Evolutionary conservation across 2,888 invertebrate genomes (phyloP), one percentile per base, ranked within the genome.

Genomic region (Panorpa germanica): DNA sequence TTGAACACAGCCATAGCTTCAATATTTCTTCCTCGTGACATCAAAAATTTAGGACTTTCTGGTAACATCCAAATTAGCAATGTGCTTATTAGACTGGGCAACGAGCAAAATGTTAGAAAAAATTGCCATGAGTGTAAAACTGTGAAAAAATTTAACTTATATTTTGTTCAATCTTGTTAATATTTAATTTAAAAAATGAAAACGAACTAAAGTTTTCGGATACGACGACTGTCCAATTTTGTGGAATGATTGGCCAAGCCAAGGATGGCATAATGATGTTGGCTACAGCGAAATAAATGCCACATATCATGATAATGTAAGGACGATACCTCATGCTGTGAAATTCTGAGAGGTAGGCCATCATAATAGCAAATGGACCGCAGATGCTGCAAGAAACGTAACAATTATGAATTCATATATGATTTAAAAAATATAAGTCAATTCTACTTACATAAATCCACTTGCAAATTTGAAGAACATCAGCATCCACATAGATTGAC

Each of bases 1-100:
- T 55, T 55, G 39, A 78, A 68, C 3, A 76, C 61, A 4, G 51
- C 43, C 39, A 78, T 44, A 0, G 78, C 77, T 41, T 74, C 67
- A 7, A 66, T 61, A 36, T 68, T 69, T 25, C 64, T 55, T 2
- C 74, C 71, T 25, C 67, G 59, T 2, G 72, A 65, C 64, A 80
- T 70, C 4, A 80, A 55, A 49, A 75, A 81, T 49, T 78, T 77
- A 4, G 81, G 81, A 45, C 77, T 81, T 49, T 82, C 82, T 0
- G 80, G 77, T 33, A 74, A 54, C 35, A 63, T 59, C 36, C 66
- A 51, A 29, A 70, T 54, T 1, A 62, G 56, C 17, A 70, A 36
- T 0, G 70, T 71, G 5, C 76, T 66, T 1, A 74, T 39, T 1
- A 82, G 45, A 14, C 74, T 71, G 6, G 82, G 73, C 34, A 77